Conservation (phyloP, 2,888 invertebrate genomes). For the Dasypolia templi region DNA sequence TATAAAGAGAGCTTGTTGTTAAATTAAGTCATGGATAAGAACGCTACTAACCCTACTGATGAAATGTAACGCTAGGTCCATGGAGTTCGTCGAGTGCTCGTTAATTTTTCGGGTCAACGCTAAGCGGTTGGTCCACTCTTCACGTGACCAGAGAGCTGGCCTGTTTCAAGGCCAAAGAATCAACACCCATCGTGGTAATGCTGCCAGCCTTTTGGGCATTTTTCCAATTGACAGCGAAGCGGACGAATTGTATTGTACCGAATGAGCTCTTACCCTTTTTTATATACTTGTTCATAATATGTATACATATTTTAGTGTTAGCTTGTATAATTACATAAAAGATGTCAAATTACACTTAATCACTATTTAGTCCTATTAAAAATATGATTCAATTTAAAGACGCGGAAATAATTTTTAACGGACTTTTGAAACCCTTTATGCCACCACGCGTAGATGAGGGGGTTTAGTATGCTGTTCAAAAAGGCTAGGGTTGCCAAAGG, state of each 20-base stretch:
- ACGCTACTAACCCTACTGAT: conserved; percentile 40
- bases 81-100: background rate
- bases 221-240: background rate
- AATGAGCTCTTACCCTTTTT: background rate
- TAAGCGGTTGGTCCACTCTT: background rate
- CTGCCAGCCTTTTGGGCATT: background rate
- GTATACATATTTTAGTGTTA: background rate
- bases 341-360: background rate
- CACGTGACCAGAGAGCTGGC: background rate
- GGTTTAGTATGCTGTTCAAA: conserved; percentile 91
- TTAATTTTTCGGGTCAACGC: background rate
- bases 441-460: conserved; percentile 93
- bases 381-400: conserved; percentile 72
- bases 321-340: background rate
- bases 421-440: conserved; percentile 92
- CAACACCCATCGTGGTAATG: background rate
- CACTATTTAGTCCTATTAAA: conserved; percentile 36
- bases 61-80: conserved; percentile 14
- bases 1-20: conserved; percentile 33
- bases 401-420: conserved; percentile 78
- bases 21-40: conserved; percentile 45
- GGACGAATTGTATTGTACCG: background rate
- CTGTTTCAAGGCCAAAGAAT: background rate
- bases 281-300: background rate
- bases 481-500: conserved; percentile 91